Evolutionary conservation across 2,888 invertebrate species (phyloP).

Genomic region (Therioaphis trifolii): DNA sequence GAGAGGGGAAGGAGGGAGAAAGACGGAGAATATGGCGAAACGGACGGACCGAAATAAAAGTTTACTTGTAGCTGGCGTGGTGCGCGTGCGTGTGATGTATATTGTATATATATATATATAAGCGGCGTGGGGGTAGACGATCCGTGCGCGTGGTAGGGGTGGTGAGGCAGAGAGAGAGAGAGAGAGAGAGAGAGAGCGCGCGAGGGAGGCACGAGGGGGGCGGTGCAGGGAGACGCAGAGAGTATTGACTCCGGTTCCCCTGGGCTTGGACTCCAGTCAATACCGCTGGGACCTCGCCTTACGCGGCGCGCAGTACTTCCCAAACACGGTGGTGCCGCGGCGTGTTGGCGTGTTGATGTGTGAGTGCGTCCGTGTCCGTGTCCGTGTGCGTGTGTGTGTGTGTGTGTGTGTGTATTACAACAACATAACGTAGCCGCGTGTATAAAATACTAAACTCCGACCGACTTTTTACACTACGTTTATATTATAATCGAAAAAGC

Average conservation of each 20-base stretch:
- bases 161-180: constrained; percentile 69
- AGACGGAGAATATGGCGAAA: constrained; percentile 40
- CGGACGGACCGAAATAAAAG: constrained; percentile 53
- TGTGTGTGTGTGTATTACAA: no score
- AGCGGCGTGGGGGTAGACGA: constrained; percentile 33
- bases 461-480: no score
- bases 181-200: constrained; percentile 69
- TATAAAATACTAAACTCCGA: no score
- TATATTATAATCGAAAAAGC: no score
- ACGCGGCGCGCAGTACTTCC: constrained; percentile 62
- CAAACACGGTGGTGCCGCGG: constrained; percentile 35
- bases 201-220: constrained; percentile 64
- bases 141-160: constrained; percentile 59
- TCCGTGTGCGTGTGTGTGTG: no score
- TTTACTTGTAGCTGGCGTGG: constrained; percentile 53
- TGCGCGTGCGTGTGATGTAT: neutral
- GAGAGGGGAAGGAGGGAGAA: neutral
- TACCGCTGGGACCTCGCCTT: constrained; percentile 71
- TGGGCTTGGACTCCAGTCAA: constrained; percentile 71
- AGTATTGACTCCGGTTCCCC: constrained; percentile 71
- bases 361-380: neutral
- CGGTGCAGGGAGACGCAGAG: constrained; percentile 64
- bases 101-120: no score
- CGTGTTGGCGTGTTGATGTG: no score
- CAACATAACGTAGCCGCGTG: no score